Evolutionary conservation across 2,797 vertebrate species (phyloP).

Genomic region (Hippocampus kuda): DNA sequence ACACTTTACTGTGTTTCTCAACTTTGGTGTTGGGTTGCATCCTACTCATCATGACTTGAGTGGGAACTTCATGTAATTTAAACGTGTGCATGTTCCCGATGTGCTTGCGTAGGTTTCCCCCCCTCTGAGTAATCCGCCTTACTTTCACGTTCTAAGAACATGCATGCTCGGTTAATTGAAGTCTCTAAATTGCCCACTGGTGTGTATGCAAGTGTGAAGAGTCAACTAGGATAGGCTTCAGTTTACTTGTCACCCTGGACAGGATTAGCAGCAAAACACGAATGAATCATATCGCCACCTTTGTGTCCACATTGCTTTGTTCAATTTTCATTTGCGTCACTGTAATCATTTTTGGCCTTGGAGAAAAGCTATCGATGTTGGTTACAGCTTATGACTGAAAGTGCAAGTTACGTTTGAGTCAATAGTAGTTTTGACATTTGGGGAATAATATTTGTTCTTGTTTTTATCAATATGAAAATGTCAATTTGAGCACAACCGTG

Average conservation of each 20-base stretch:
- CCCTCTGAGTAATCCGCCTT: background rate
- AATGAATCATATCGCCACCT: background rate
- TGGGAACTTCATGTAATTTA: background rate
- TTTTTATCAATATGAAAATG: slow-evolving; percentile 2
- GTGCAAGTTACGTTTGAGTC: background rate
- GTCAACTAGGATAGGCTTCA: background rate
- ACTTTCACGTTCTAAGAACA: background rate
- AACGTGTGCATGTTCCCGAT: background rate
- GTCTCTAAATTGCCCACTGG: background rate
- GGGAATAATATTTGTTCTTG: background rate
- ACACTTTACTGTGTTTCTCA: background rate
- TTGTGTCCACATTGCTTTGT: background rate
- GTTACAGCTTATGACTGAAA: background rate
- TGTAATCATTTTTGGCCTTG: background rate
- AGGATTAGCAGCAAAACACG: background rate
- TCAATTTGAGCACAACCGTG: background rate
- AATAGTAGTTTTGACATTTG: slow-evolving; percentile 5
- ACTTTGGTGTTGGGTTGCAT: background rate
- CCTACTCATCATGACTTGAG: background rate
- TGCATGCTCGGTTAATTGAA: background rate
- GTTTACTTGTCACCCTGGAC: background rate
- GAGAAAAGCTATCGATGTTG: background rate
- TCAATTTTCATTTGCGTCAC: background rate
- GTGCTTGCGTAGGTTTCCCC: background rate
- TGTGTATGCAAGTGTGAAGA: background rate